These are phyloP conservation scores for Tragelaphus scriptus DNA, from an alignment of 2,113 vertebrate genomes.

Conservation along the genomic window DNA sequence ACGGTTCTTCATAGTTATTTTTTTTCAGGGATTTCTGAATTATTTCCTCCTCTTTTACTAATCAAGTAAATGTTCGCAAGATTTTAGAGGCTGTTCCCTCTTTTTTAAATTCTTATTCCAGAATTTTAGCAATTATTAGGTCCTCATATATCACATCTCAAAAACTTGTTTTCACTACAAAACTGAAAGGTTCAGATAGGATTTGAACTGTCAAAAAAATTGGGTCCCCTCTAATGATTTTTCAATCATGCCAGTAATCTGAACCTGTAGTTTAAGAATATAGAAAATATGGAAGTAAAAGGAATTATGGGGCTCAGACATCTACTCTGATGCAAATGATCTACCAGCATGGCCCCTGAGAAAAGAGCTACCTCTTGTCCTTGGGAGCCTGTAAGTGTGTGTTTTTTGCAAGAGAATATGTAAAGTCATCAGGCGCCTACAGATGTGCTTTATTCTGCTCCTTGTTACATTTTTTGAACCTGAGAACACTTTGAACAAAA, in stretches of 20 bases:
- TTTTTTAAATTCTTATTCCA: background rate
- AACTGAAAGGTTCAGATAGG: slow-evolving; percentile 40
- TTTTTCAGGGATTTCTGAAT: background rate
- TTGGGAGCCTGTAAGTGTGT: background rate
- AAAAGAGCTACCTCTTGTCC: background rate
- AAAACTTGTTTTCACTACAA: slow-evolving; percentile 36
- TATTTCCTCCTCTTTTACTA: background rate
- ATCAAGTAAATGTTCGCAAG: background rate
- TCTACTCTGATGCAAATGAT: background rate
- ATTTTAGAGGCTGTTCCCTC: background rate
- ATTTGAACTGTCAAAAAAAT: slow-evolving; percentile 66
- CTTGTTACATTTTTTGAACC: background rate
- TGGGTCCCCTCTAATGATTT: slow-evolving; percentile 50
- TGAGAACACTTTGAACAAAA: background rate
- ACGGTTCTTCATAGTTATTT: too few species aligned
- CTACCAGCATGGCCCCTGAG: background rate
- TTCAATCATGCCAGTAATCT: slow-evolving; percentile 42
- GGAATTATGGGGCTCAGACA: background rate
- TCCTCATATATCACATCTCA: slow-evolving; percentile 29
- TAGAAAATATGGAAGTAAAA: slow-evolving; percentile 14
- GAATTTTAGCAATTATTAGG: slow-evolving; percentile 24
- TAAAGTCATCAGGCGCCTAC: background rate
- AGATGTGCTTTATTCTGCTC: background rate
- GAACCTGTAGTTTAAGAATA: slow-evolving; percentile 42
- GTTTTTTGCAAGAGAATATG: background rate